Evolutionary conservation across 1,140 invertebrate genomes (phyloP).

Genomic region (Drosophila trapezifrons): DNA sequence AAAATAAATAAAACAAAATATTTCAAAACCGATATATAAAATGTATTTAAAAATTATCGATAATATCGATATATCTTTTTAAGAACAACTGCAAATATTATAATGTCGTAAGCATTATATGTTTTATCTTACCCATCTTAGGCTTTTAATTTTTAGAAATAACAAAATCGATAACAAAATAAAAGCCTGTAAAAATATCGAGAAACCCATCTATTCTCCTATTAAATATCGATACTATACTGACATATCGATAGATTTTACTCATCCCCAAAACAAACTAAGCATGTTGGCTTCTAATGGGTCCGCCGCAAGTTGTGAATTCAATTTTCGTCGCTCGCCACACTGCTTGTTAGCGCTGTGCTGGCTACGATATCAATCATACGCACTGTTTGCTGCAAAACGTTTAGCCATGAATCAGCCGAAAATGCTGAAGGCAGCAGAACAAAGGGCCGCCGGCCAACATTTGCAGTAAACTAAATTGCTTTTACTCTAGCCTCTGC

Average conservation of each 20-base stretch:
- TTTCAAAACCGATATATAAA: no score
- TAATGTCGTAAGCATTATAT: no score
- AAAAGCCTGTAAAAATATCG: neutral
- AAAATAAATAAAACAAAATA: no score
- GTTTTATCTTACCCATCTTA: no score
- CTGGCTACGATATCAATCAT: constrained; percentile 71
- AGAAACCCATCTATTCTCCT: neutral
- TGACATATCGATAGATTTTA: neutral
- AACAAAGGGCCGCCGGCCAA: constrained; percentile 58
- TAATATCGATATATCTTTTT: no score
- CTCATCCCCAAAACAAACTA: neutral
- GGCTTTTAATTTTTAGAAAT: no score
- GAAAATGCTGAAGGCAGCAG: constrained; percentile 62
- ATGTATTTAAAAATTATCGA: no score
- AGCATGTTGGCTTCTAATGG: constrained; percentile 29
- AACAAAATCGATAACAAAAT: no score
- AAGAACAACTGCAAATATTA: no score
- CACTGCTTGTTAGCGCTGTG: constrained; percentile 31
- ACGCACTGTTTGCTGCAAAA: constrained; percentile 73
- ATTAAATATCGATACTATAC: neutral
- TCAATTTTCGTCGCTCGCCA: constrained; percentile 46
- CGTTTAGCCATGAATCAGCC: constrained; percentile 80
- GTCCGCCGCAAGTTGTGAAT: constrained; percentile 49
- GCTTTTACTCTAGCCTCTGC: constrained; percentile 62
- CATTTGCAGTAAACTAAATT: constrained; percentile 80